Percentiles rank a stretch among this genome's conserved stretches.
Conservation (phyloP, 2,888 invertebrate genomes). For the Trichopoda pennipes region DNA sequence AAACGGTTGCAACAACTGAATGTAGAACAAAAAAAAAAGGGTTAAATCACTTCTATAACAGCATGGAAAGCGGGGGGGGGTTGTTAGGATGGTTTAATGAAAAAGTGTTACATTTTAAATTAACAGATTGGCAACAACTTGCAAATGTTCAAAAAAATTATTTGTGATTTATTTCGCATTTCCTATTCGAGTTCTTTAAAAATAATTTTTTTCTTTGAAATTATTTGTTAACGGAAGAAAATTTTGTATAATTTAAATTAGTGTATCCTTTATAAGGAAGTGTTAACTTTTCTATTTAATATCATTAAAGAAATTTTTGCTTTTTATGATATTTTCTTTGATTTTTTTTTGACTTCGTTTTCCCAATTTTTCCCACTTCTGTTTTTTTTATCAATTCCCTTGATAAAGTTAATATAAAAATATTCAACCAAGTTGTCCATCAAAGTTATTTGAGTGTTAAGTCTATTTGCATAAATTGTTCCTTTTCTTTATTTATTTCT, state of each 20-base stretch:
- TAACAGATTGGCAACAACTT: slow-evolving; percentile 56
- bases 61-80: slow-evolving; percentile 25
- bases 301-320: slow-evolving; percentile 55
- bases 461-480: slow-evolving; percentile 65
- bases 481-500: slow-evolving; percentile 42
- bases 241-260: not conserved
- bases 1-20: slow-evolving; percentile 8
- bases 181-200: not conserved
- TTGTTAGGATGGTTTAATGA: slow-evolving; percentile 21
- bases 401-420: slow-evolving; percentile 22
- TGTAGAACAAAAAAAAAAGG: slow-evolving; percentile 37
- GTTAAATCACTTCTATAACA: slow-evolving; percentile 27
- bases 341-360: too few species aligned
- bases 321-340: slow-evolving; percentile 32
- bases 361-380: not conserved
- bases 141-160: slow-evolving; percentile 51
- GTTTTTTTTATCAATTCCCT: slow-evolving; percentile 55
- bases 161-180: slow-evolving; percentile 59
- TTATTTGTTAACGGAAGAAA: not conserved
- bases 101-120: slow-evolving; percentile 65
- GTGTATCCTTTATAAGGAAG: slow-evolving; percentile 13
- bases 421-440: slow-evolving; percentile 60
- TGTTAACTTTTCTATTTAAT: slow-evolving; percentile 47
- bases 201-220: not conserved
- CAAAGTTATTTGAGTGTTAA: slow-evolving; percentile 60